phyloP scores from a whole-genome alignment of 2,113 vertebrate genomes.

The Paraplagusia blochii region DNA sequence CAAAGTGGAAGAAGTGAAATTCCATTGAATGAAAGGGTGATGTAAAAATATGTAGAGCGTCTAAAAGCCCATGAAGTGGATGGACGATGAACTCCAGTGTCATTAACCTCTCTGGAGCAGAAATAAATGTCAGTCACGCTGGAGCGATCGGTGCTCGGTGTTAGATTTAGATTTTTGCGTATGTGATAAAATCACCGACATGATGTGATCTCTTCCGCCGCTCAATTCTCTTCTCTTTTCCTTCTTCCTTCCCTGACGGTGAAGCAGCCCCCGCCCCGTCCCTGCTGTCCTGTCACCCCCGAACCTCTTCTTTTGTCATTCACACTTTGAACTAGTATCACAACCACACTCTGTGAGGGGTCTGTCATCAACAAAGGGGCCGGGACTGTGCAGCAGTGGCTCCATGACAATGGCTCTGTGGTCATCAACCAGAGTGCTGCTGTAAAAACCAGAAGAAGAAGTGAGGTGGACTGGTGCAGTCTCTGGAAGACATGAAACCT shows the following conservation, averaged over 20 bases:
- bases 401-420: constrained; percentile 50
- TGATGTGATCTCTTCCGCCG: background rate
- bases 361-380: constrained; percentile 45
- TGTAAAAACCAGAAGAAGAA: too few species aligned
- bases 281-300: constrained; percentile 15
- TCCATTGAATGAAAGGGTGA: constrained; percentile 9
- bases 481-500: too few species aligned
- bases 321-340: constrained; percentile 44
- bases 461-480: too few species aligned
- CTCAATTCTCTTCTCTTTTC: background rate
- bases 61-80: background rate
- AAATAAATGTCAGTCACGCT: background rate
- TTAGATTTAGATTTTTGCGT: background rate
- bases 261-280: constrained; percentile 16
- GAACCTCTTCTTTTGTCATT: constrained; percentile 63
- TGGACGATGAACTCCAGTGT: constrained; percentile 1
- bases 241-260: constrained; percentile 4
- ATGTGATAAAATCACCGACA: background rate
- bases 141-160: constrained; percentile 1
- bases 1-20: constrained; percentile 10
- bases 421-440: background rate
- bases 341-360: constrained; percentile 36
- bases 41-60: background rate
- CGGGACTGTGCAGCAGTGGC: constrained; percentile 13
- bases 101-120: constrained; percentile 1